These are phyloP conservation scores for Asbolus verrucosus DNA, from an alignment of 1,140 invertebrate species.

Conservation along the genomic window DNA sequence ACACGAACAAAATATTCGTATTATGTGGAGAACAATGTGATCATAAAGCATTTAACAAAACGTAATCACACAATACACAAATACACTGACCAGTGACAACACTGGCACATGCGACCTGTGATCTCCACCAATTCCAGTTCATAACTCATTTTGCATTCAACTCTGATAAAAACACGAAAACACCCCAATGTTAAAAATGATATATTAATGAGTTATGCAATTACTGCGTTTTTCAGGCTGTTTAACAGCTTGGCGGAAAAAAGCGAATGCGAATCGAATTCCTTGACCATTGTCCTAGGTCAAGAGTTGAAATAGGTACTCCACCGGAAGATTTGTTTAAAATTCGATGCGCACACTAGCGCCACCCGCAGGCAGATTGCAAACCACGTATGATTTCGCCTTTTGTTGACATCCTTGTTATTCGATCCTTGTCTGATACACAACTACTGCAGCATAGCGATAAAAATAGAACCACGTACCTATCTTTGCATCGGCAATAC, in stretches of 20 bases:
- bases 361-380: conserved; percentile 48
- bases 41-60: conserved; percentile 52
- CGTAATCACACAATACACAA: conserved; percentile 48
- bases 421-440: conserved; percentile 42
- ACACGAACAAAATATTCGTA: conserved; percentile 4
- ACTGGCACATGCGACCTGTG: conserved; percentile 45
- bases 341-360: conserved; percentile 32
- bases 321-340: conserved; percentile 43
- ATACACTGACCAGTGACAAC: conserved; percentile 52
- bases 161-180: conserved; percentile 23
- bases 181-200: conserved; percentile 13
- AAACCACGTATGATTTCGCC: conserved; percentile 45
- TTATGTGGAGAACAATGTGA: conserved; percentile 45
- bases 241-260: too few species aligned
- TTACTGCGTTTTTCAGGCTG: background rate
- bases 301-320: conserved; percentile 36
- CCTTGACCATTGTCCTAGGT: conserved; percentile 26
- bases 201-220: conserved; percentile 12
- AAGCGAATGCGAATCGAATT: too few species aligned
- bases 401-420: conserved; percentile 44
- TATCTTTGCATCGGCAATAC: conserved; percentile 23
- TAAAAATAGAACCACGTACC: conserved; percentile 49
- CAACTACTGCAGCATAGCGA: conserved; percentile 18
- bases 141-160: conserved; percentile 17
- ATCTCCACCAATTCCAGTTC: conserved; percentile 36